These are phyloP conservation scores for Nomada fucata DNA, from an alignment of 2,888 invertebrate genomes.

Conservation along the genomic window DNA sequence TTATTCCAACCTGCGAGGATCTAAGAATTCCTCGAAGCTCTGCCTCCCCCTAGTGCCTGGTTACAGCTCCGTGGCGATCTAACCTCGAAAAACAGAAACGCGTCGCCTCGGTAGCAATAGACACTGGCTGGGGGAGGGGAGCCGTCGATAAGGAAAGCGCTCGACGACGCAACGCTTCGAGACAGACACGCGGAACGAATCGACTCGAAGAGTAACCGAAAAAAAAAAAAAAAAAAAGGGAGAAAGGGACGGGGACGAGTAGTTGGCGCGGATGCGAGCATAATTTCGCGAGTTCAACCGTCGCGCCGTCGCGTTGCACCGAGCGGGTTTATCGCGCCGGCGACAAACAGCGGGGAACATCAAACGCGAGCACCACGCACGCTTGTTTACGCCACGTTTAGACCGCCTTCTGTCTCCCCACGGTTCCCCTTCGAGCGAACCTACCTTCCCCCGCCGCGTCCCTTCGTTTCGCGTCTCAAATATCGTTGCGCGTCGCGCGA, in stretches of 20 bases:
- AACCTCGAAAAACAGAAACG: not conserved
- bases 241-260: no score
- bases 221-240: conserved; percentile 1
- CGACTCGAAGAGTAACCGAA: not conserved
- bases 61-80: not conserved
- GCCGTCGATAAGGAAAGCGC: not conserved
- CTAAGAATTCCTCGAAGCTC: no score
- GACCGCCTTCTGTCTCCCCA: not conserved
- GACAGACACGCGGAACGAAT: conserved; percentile 14
- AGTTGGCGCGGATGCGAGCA: conserved; percentile 24
- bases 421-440: not conserved
- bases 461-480: not conserved
- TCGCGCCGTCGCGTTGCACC: conserved; percentile 2
- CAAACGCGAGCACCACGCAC: conserved; percentile 48
- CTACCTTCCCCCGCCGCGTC: not conserved
- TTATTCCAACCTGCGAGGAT: not conserved
- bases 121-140: no score
- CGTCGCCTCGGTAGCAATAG: not conserved
- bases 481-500: no score
- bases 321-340: conserved; percentile 46
- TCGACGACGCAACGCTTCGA: conserved; percentile 17
- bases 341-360: conserved; percentile 48
- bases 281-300: conserved; percentile 45
- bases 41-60: no score
- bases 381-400: conserved; percentile 49